Evolutionary conservation across 1,140 invertebrate species (phyloP).

Genomic region (Dendroctonus valens): DNA sequence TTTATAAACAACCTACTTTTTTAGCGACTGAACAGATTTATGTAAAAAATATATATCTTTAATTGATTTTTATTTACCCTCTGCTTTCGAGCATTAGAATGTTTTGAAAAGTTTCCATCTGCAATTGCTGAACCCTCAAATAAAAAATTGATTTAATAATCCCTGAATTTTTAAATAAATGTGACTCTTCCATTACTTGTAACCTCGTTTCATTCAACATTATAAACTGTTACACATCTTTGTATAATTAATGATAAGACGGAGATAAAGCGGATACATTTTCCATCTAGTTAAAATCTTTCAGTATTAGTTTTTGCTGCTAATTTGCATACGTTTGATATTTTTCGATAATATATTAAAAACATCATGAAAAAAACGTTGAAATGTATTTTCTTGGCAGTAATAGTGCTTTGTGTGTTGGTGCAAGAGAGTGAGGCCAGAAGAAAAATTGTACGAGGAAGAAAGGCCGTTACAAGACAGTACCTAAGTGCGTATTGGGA

Average conservation of each 20-base stretch:
- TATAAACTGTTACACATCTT: slow-evolving; percentile 17
- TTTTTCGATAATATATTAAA: not conserved
- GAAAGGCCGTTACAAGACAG: slow-evolving; percentile 58
- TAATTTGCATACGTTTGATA: not conserved
- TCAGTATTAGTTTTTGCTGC: not conserved
- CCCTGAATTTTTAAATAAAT: too few species aligned
- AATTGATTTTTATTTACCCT: too few species aligned
- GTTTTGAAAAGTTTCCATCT: too few species aligned
- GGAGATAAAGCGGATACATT: slow-evolving; percentile 10
- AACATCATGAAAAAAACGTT: slow-evolving; percentile 3
- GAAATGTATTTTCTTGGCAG: slow-evolving; percentile 33
- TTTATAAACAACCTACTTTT: too few species aligned
- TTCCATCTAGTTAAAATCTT: slow-evolving; percentile 10
- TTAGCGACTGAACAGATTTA: too few species aligned
- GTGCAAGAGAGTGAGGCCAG: slow-evolving; percentile 68
- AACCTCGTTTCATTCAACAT: not conserved
- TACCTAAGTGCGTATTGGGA: slow-evolving; percentile 69
- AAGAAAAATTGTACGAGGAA: slow-evolving; percentile 60
- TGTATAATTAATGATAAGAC: slow-evolving; percentile 28
- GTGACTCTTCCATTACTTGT: too few species aligned
- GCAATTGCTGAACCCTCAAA: too few species aligned
- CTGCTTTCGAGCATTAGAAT: too few species aligned
- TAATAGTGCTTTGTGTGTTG: slow-evolving; percentile 63
- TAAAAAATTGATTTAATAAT: too few species aligned
- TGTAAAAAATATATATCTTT: too few species aligned